Evolutionary conservation across 2,797 vertebrate genomes (phyloP).

Genomic region (Uromys caudimaculatus): DNA sequence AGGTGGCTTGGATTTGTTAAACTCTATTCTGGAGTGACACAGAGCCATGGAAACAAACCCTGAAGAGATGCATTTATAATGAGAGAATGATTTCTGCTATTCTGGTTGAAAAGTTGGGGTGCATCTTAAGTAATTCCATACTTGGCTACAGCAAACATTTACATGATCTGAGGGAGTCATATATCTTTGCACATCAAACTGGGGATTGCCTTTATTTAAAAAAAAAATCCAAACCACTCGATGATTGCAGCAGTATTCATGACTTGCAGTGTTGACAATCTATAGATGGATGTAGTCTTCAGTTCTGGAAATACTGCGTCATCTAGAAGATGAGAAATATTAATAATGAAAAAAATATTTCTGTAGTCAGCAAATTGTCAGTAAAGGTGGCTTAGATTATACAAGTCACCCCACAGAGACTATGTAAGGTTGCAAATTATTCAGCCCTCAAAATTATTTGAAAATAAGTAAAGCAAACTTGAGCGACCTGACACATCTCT

Average conservation of each 20-base stretch:
- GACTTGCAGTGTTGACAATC: constrained; percentile 52
- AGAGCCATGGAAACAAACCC: neutral
- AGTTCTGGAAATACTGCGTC: constrained; percentile 73
- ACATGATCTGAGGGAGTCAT: constrained; percentile 34
- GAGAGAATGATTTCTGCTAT: constrained; percentile 53
- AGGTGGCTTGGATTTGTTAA: constrained; percentile 18
- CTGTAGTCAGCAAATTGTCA: constrained; percentile 73
- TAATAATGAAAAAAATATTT: constrained; percentile 74
- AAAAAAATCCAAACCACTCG: constrained; percentile 10
- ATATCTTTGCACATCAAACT: constrained; percentile 60
- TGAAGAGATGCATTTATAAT: neutral
- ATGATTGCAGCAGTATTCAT: constrained; percentile 70
- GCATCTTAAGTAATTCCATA: constrained; percentile 60
- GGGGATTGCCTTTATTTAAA: constrained; percentile 34
- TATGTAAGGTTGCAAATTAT: constrained; percentile 68
- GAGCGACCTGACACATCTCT: constrained; percentile 10
- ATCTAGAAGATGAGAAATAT: constrained; percentile 60
- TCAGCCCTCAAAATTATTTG: constrained; percentile 65
- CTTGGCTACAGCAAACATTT: constrained; percentile 27
- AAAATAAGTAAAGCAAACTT: constrained; percentile 62
- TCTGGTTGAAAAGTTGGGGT: constrained; percentile 24
- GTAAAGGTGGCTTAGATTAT: constrained; percentile 76
- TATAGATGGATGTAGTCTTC: constrained; percentile 62
- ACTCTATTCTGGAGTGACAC: neutral
- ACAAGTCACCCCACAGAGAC: constrained; percentile 31